Conservation (phyloP, 1,140 invertebrate genomes). For the Bombyx mori region ASM3026992v2 NC_085116.1:11081001-11081500, state of each 20-base stretch:
- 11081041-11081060: too few relatives aligned
- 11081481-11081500: too few relatives aligned
- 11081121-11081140: constrained; percentile 7
- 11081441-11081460: too few relatives aligned
- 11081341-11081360: too few relatives aligned
- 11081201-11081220: constrained; percentile 49
- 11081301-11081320: constrained; percentile 33
- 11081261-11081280: constrained; percentile 13
- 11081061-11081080: too few relatives aligned
- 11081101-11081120: constrained; percentile 13
- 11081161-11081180: constrained; percentile 10
- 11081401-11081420: too few relatives aligned
- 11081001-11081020: too few relatives aligned
- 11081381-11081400: too few relatives aligned
- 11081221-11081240: constrained; percentile 29
- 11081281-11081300: constrained; percentile 24
- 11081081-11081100: constrained; percentile 8
- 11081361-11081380: too few relatives aligned
- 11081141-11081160: constrained; percentile 6
- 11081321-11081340: constrained; percentile 16
- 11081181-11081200: constrained; percentile 18
- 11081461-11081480: too few relatives aligned
- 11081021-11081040: too few relatives aligned
- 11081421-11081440: too few relatives aligned
- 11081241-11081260: constrained; percentile 8